A percentile compares a stretch with the other conserved stretches of the same genome.
phyloP scores from a whole-genome alignment of 1,140 invertebrate species.

The Apis laboriosa region DNA sequence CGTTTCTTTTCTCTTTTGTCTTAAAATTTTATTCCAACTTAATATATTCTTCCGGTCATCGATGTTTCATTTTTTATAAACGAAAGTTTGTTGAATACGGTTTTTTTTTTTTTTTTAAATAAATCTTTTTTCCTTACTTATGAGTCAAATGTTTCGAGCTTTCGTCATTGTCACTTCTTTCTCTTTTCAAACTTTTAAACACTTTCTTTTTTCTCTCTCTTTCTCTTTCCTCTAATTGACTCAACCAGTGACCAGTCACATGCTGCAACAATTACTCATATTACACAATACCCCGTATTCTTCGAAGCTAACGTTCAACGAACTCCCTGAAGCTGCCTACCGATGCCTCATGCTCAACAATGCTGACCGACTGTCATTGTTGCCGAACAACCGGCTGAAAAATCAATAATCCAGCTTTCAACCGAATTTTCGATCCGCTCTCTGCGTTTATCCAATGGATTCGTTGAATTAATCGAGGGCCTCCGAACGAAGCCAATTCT shows the following conservation, averaged over 20 bases:
- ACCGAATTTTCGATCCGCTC: conserved; percentile 24
- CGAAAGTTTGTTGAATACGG: too few relatives aligned
- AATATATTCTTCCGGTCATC: too few relatives aligned
- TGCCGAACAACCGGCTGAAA: conserved; percentile 35
- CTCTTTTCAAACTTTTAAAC: neutral
- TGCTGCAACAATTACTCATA: neutral
- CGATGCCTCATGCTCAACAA: conserved; percentile 22
- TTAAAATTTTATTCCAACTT: too few relatives aligned
- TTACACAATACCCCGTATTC: conserved; percentile 21
- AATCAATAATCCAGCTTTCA: conserved; percentile 52
- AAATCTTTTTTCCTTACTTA: too few relatives aligned
- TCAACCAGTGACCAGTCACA: neutral
- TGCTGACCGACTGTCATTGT: conserved; percentile 47
- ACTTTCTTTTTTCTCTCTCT: too few relatives aligned
- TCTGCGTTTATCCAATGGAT: neutral
- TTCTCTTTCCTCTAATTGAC: neutral
- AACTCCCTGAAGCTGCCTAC: conserved; percentile 26
- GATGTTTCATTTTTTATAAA: too few relatives aligned
- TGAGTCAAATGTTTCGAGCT: neutral
- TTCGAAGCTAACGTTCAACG: conserved; percentile 31
- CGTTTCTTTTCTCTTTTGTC: neutral
- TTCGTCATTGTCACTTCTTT: neutral
- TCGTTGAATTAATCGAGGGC: neutral
- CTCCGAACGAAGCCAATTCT: neutral
- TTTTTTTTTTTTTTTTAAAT: too few relatives aligned